Percentiles rank a stretch among this genome's conserved stretches.
Evolutionary conservation across 2,113 vertebrate species (phyloP).

Genomic region (Hystrix cristata): DNA sequence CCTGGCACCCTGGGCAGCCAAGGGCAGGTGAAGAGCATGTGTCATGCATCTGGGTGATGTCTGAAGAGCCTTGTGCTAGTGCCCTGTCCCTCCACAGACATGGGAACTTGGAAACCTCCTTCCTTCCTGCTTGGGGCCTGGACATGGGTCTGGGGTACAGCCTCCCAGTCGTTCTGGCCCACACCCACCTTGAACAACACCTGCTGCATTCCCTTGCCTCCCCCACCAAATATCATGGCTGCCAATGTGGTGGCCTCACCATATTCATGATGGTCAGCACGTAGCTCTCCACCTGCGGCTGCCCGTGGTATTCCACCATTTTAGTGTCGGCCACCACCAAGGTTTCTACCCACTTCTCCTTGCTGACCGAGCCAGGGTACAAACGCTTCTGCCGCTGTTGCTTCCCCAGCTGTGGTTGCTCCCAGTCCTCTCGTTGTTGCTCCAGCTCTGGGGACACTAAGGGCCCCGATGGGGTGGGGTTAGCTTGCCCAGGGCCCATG

Average conservation of each 20-base stretch:
- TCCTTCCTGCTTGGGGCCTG: neutral
- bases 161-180: neutral
- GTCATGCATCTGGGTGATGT: neutral
- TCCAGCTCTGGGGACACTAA: constrained; percentile 76
- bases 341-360: constrained; percentile 98
- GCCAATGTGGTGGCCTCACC: constrained; percentile 86
- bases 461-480: neutral
- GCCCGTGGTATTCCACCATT: constrained; percentile 97
- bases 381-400: constrained; percentile 87
- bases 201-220: neutral
- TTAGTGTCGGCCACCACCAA: constrained; percentile 97
- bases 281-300: constrained; percentile 92
- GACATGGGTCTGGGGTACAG: neutral
- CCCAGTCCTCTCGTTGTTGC: constrained; percentile 85
- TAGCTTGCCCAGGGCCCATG: neutral
- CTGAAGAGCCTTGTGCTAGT: neutral
- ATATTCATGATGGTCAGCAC: constrained; percentile 99
- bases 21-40: too few species aligned
- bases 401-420: constrained; percentile 86
- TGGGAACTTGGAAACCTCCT: neutral
- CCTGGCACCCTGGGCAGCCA: neutral
- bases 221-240: neutral
- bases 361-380: constrained; percentile 93
- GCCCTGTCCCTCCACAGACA: neutral
- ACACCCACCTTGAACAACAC: too few species aligned